These are phyloP conservation scores for Monomorium pharaonis DNA, from an alignment of 1,140 invertebrate species.

Conservation along the genomic window DNA sequence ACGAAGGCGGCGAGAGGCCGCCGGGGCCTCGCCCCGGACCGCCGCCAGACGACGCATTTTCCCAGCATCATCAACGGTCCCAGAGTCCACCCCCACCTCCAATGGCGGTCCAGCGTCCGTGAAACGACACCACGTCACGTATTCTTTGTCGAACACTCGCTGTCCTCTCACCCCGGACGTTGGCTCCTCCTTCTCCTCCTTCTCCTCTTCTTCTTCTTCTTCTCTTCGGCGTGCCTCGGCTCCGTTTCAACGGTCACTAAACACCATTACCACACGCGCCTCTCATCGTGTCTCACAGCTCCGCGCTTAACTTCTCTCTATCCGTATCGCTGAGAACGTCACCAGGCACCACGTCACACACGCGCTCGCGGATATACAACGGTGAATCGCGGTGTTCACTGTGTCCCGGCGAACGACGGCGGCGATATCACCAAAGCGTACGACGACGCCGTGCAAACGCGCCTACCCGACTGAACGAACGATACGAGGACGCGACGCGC, in stretches of 20 bases:
- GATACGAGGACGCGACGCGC: slow-evolving; percentile 60
- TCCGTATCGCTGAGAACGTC: no score
- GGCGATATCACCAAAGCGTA: slow-evolving; percentile 1
- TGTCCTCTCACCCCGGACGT: not conserved
- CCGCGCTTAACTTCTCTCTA: not conserved
- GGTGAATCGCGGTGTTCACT: no score
- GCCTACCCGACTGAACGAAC: slow-evolving; percentile 75
- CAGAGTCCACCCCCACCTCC: not conserved
- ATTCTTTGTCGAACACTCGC: no score
- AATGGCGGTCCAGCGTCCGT: slow-evolving; percentile 5
- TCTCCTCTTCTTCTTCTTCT: no score
- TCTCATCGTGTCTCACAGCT: slow-evolving; percentile 44
- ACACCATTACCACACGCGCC: slow-evolving; percentile 56
- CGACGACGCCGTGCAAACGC: slow-evolving; percentile 70
- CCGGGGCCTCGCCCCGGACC: slow-evolving; percentile 67
- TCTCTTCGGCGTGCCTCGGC: no score
- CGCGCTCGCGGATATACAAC: not conserved
- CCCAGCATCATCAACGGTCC: slow-evolving; percentile 35
- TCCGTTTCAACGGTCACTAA: slow-evolving; percentile 40
- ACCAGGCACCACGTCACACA: slow-evolving; percentile 48
- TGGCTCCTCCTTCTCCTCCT: not conserved
- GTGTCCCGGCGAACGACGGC: not conserved
- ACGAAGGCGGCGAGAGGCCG: slow-evolving; percentile 5
- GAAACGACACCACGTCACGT: not conserved
- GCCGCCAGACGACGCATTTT: slow-evolving; percentile 12